A percentile compares a stretch with the other conserved stretches of the same genome.
Conservation (phyloP, 1,140 invertebrate species). For the Aleiodes sp. region DNA sequence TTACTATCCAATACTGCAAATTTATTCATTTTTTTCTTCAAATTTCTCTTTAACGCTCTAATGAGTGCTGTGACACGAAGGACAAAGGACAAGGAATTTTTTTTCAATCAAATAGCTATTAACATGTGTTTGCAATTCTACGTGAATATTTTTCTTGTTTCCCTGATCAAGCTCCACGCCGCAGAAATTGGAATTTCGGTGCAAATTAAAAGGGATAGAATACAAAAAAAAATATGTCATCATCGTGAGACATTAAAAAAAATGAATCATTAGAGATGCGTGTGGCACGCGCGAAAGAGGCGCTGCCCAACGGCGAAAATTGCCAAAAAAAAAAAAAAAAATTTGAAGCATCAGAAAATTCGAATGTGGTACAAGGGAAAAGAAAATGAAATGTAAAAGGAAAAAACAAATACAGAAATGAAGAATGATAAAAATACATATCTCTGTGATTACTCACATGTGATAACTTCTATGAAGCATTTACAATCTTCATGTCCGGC, state of each 20-base stretch:
- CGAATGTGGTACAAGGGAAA: not conserved
- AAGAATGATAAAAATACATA: slow-evolving; percentile 20
- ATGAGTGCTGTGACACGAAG: no score
- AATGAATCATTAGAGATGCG: no score
- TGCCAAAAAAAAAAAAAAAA: slow-evolving; percentile 7
- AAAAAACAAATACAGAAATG: not conserved
- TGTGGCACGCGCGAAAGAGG: slow-evolving; percentile 23
- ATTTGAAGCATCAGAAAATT: not conserved
- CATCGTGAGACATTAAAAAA: not conserved
- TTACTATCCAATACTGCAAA: not conserved
- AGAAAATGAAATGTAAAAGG: not conserved
- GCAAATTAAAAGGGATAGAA: not conserved
- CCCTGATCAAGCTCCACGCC: slow-evolving; percentile 39
- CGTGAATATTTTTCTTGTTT: not conserved
- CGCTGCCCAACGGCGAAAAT: slow-evolving; percentile 24
- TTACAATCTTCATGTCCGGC: slow-evolving; percentile 42
- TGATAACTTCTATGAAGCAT: slow-evolving; percentile 40
- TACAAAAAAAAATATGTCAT: not conserved
- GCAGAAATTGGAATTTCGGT: slow-evolving; percentile 19
- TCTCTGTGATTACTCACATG: slow-evolving; percentile 46
- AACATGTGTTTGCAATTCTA: not conserved
- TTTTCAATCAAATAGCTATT: no score
- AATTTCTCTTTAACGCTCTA: no score
- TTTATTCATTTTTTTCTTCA: no score
- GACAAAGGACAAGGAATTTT: no score